Evolutionary conservation across 2,888 invertebrate species (phyloP).

Genomic region (Sycophila texana): DNA sequence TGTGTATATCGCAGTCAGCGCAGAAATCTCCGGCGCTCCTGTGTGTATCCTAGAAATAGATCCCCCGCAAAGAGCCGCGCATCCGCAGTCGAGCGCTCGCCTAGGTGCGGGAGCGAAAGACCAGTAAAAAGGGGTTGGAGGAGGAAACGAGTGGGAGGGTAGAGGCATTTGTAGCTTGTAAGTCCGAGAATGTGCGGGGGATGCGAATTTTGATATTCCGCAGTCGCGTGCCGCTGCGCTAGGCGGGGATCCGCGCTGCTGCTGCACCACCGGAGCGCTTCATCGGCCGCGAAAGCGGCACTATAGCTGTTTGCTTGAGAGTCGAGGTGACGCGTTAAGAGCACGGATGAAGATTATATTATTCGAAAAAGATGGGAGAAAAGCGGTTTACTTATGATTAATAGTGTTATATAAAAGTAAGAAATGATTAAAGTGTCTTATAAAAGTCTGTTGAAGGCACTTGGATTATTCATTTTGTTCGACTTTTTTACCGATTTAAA

Average conservation of each 20-base stretch:
- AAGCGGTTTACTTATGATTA: no score
- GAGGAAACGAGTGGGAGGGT: neutral
- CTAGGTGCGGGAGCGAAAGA: neutral
- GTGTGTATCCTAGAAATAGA: slow-evolving; percentile 47
- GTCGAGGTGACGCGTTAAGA: no score
- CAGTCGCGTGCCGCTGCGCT: neutral
- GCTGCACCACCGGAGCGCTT: neutral
- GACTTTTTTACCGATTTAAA: no score
- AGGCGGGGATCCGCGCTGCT: slow-evolving; percentile 2
- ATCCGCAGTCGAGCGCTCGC: no score
- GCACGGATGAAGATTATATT: slow-evolving; percentile 9
- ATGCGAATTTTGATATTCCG: slow-evolving; percentile 22
- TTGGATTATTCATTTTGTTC: no score
- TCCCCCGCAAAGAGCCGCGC: slow-evolving; percentile 5
- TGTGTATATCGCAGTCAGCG: slow-evolving; percentile 32
- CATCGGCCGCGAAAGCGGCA: neutral
- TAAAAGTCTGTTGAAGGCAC: no score
- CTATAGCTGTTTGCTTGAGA: no score
- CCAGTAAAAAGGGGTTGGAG: neutral
- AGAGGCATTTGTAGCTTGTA: slow-evolving; percentile 12
- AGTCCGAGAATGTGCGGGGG: neutral
- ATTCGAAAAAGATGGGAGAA: neutral
- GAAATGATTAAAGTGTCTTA: no score
- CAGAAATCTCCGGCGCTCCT: slow-evolving; percentile 25
- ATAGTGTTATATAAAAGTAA: no score